phyloP scores from a whole-genome alignment of 2,797 vertebrate species.

The Lagocephalus sceleratus region DNA sequence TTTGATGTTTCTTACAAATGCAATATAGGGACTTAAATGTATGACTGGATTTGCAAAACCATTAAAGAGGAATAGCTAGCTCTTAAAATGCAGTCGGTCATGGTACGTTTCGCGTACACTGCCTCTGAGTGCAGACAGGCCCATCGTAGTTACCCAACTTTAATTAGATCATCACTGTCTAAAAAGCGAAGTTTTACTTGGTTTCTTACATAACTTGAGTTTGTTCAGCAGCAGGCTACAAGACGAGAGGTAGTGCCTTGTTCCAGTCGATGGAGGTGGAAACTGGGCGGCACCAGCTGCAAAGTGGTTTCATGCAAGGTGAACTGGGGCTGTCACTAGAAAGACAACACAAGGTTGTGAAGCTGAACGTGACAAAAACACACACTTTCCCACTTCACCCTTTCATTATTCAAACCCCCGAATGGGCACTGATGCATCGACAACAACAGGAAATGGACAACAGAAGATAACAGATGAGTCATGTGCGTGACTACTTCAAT shows the following conservation, averaged over 20 bases:
- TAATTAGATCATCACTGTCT: background rate
- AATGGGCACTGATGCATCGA: slow-evolving; percentile 7
- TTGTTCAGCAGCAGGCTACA: background rate
- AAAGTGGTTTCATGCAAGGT: slow-evolving; percentile 12
- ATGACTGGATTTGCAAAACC: background rate
- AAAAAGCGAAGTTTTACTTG: background rate
- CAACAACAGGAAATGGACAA: slow-evolving; percentile 34
- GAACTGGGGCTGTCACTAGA: slow-evolving; percentile 3
- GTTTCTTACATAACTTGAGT: slow-evolving; percentile 5
- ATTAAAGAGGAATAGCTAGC: background rate
- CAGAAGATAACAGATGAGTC: slow-evolving; percentile 25
- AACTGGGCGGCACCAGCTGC: slow-evolving; percentile 4
- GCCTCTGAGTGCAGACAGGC: background rate
- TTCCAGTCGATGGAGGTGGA: background rate
- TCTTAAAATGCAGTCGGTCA: background rate
- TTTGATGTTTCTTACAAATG: too few species aligned
- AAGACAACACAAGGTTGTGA: background rate
- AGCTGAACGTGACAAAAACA: slow-evolving; percentile 16
- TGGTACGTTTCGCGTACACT: background rate
- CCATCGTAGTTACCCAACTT: background rate
- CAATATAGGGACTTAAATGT: background rate
- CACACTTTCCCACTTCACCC: slow-evolving; percentile 22
- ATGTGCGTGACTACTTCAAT: slow-evolving; percentile 1
- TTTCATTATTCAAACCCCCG: slow-evolving; percentile 28
- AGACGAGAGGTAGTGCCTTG: background rate